Conservation (phyloP, 1,140 invertebrate species). For the Diorhabda sublineata region DNA sequence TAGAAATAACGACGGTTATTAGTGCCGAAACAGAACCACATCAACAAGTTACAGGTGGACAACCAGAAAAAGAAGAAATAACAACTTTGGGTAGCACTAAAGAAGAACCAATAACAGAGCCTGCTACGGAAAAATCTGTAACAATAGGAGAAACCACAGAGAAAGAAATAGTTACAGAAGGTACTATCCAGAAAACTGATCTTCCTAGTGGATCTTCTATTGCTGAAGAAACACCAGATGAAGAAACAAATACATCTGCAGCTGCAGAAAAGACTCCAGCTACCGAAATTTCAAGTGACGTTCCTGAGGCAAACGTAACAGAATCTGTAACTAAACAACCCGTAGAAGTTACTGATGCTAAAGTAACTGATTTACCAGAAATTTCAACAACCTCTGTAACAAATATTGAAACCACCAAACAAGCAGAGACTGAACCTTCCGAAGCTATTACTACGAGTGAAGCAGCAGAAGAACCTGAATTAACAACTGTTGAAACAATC, state of each 20-base stretch:
- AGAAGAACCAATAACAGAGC: not conserved
- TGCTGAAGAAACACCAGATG: too few species aligned
- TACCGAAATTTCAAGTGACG: too few species aligned
- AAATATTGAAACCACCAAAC: not conserved
- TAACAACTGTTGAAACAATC: constrained; percentile 14
- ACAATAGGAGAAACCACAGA: constrained; percentile 21
- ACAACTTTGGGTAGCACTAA: not conserved
- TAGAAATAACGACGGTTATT: not conserved
- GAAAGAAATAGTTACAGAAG: constrained; percentile 31
- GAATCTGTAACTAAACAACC: not conserved
- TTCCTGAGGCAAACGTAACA: not conserved
- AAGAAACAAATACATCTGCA: too few species aligned
- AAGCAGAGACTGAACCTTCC: constrained; percentile 27
- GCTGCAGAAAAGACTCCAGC: too few species aligned
- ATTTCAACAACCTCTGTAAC: not conserved
- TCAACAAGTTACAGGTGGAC: too few species aligned
- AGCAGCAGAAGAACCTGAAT: not conserved
- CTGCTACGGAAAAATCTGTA: not conserved
- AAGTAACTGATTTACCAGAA: constrained; percentile 21
- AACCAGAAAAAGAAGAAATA: not conserved
- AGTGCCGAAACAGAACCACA: too few species aligned
- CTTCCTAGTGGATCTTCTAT: not conserved
- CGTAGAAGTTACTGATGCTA: constrained; percentile 19
- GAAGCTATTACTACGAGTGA: not conserved
- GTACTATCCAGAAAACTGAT: not conserved